Base-by-base conservation (phyloP, 2,888 invertebrate species). In the Chrysotoxum bicinctum region DNA sequence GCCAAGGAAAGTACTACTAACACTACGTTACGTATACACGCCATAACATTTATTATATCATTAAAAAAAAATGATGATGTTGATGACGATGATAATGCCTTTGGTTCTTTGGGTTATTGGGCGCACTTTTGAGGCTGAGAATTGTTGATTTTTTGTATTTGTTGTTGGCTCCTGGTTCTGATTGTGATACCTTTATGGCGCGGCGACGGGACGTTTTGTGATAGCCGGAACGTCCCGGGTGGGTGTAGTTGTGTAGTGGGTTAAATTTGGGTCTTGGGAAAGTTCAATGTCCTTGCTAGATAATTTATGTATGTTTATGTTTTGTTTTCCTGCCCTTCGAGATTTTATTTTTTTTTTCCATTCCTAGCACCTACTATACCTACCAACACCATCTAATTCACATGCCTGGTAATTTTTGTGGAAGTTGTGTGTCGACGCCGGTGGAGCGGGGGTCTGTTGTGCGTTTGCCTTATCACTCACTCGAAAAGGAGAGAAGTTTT, bases 231-330 rank as follows among this genome's bases (percentile, higher is more conserved):
- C 21, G 35, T 45, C 10, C n/a, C 8, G 40, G 48, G 80, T 72
- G 79, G 75, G 62, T 74, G 74, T 64, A 66, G 54, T 50, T 50
- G 54, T 32, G 12, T 50, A 26, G 40, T 69, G 50, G 69, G 69
- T 43, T 37, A 50, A 72, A 72, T 72, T 73, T 75, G 64, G 75
- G 75, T 75, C 75, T 76, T 54, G 72, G 32, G 35, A 48, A 72
- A 81, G 85, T 85, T 85, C 85, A 85, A 85, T 85, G 85, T 85
- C 85, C 85, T 85, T 76, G 81, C 68, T 80, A 64, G 85, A 85
- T 85, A 85, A 85, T 85, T 81, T 85, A 85, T 85, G 85, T 85
- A 85, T 85, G 84, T 84, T 84, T 84, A 84, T 72, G 79, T 76
- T 85, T 85, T 81, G 76, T 77, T 85, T 81, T 77, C 73, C 68